Evolutionary conservation across 2,888 invertebrate species (phyloP).

Genomic region (Lasioglossum vierecki): DNA sequence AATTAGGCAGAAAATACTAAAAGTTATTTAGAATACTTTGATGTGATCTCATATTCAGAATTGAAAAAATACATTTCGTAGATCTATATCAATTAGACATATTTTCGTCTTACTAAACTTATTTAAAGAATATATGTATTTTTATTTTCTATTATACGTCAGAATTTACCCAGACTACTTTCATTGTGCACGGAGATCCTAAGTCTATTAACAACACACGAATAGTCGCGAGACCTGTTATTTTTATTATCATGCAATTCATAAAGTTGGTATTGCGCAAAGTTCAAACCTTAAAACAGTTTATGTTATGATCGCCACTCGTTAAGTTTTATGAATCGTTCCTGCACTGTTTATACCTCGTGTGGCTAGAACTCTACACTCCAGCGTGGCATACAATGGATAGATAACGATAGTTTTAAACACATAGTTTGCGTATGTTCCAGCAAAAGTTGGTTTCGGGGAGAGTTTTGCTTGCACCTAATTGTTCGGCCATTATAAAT

Average conservation of each 20-base stretch:
- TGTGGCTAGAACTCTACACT: neutral
- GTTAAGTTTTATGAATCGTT: slow-evolving; percentile 12
- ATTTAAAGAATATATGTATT: neutral
- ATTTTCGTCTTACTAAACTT: neutral
- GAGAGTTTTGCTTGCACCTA: slow-evolving; percentile 45
- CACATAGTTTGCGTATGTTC: slow-evolving; percentile 2
- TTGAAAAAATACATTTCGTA: too few relatives aligned
- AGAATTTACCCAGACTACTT: neutral
- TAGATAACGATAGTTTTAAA: slow-evolving; percentile 14
- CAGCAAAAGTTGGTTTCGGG: neutral
- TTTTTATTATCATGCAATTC: neutral
- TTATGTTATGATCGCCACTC: neutral
- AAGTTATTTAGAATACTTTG: too few relatives aligned
- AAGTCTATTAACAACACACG: neutral
- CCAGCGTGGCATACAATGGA: neutral
- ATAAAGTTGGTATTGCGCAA: neutral
- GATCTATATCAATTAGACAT: neutral
- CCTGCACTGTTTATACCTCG: neutral
- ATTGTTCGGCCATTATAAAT: slow-evolving; percentile 49
- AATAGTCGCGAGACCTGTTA: neutral
- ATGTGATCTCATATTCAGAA: too few relatives aligned
- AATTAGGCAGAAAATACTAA: too few relatives aligned
- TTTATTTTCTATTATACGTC: neutral
- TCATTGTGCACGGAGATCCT: neutral
- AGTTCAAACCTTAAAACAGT: neutral